Conservation (phyloP, 2,797 vertebrate species). For the Diplodus sargus region DNA sequence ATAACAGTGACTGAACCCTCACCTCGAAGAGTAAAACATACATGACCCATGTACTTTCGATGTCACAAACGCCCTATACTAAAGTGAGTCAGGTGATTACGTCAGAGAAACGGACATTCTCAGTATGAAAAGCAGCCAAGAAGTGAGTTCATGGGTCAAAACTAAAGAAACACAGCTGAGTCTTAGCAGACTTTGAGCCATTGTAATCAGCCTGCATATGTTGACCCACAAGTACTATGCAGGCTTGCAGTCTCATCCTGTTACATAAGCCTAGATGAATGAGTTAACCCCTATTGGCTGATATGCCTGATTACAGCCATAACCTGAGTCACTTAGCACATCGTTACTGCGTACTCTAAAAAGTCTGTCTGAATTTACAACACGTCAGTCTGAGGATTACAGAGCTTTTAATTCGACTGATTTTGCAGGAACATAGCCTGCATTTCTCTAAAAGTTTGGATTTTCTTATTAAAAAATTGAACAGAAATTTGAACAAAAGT, state of each 20-base stretch:
- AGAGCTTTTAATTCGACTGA: not conserved
- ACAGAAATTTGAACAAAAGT: not conserved
- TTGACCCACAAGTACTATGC: constrained; percentile 26
- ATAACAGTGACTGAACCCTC: no score
- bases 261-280: constrained; percentile 63
- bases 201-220: constrained; percentile 32
- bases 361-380: not conserved
- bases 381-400: not conserved
- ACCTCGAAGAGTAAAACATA: not conserved
- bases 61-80: not conserved
- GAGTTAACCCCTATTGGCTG: constrained; percentile 23
- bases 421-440: not conserved
- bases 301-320: not conserved
- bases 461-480: not conserved
- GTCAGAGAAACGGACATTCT: not conserved
- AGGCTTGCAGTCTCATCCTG: constrained; percentile 29
- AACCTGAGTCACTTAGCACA: not conserved
- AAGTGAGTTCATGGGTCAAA: constrained; percentile 32
- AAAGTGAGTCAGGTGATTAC: not conserved
- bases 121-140: not conserved
- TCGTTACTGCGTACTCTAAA: not conserved
- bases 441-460: not conserved
- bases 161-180: constrained; percentile 36
- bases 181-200: constrained; percentile 61
- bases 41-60: not conserved